phyloP scores from a whole-genome alignment of 2,888 invertebrate species.

The Aleiodes testaceus region DNA sequence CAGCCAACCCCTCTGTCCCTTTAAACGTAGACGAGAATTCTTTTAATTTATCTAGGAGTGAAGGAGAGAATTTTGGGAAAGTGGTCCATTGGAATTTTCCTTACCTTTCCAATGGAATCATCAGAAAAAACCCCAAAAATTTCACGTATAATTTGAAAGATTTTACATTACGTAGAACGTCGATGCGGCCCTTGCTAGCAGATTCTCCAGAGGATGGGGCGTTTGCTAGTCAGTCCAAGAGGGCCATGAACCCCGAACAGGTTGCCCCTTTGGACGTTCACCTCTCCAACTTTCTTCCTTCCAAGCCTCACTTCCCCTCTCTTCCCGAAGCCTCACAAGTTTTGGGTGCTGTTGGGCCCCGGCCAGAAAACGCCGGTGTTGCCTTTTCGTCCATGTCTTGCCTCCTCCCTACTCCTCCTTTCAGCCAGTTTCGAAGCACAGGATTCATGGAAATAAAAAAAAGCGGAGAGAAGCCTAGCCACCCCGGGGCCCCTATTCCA shows the following conservation, averaged over 20 bases:
- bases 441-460: constrained; percentile 51
- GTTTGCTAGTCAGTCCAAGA: constrained; percentile 68
- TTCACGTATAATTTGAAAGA: not conserved
- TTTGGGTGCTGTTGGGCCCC: constrained; percentile 19
- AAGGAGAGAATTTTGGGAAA: not conserved
- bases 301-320: constrained; percentile 44
- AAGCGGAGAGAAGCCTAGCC: constrained; percentile 44
- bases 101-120: not conserved
- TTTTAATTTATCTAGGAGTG: not conserved
- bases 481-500: constrained; percentile 46
- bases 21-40: not conserved
- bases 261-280: constrained; percentile 73
- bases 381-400: constrained; percentile 54
- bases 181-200: constrained; percentile 59
- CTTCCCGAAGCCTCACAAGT: constrained; percentile 34
- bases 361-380: constrained; percentile 46
- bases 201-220: constrained; percentile 61
- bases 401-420: constrained; percentile 45
- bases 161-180: constrained; percentile 19
- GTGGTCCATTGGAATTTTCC: no score
- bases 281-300: constrained; percentile 63
- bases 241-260: constrained; percentile 74
- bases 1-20: constrained; percentile 18
- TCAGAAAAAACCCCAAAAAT: no score
- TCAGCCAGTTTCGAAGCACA: constrained; percentile 35